Conservation (phyloP, 92 coral and sea anemone species). For the Umimayanthus chanpuru region DNA sequence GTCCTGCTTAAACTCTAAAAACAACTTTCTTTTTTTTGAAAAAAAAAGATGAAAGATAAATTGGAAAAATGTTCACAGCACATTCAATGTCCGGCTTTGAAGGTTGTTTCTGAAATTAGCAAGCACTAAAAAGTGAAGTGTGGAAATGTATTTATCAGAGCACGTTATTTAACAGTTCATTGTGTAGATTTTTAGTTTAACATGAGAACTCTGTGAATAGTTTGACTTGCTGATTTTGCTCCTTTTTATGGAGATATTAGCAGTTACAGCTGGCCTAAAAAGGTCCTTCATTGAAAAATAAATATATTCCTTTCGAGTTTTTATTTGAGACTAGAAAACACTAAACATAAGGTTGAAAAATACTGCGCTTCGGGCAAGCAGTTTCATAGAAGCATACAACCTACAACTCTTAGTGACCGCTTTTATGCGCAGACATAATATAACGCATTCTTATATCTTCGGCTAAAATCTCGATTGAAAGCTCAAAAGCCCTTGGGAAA, state of each 20-base stretch:
- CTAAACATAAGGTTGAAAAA: background rate
- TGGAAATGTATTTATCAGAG: background rate
- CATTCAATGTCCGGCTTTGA: no score
- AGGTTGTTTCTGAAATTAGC: background rate
- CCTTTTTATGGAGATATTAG: conserved; percentile 29
- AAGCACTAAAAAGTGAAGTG: background rate
- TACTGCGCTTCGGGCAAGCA: background rate
- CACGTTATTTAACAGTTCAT: conserved; percentile 1
- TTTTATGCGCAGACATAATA: conserved; percentile 1
- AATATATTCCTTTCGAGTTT: background rate
- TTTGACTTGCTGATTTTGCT: conserved; percentile 24
- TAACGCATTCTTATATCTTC: background rate
- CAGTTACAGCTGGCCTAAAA: background rate
- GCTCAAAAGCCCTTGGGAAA: background rate
- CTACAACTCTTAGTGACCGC: background rate
- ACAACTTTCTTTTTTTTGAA: conserved; percentile 42
- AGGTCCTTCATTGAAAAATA: background rate
- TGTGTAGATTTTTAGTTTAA: background rate
- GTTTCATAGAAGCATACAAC: background rate
- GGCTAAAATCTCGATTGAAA: background rate
- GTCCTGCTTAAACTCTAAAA: conserved; percentile 55
- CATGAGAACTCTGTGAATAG: background rate
- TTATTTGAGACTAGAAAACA: background rate
- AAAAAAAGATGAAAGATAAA: conserved; percentile 50
- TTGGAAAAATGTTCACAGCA: conserved; percentile 14